Evolutionary conservation across 2,888 invertebrate species (phyloP), one percentile per base, ranked within the genome.

Genomic region (Clostera curtula): DNA sequence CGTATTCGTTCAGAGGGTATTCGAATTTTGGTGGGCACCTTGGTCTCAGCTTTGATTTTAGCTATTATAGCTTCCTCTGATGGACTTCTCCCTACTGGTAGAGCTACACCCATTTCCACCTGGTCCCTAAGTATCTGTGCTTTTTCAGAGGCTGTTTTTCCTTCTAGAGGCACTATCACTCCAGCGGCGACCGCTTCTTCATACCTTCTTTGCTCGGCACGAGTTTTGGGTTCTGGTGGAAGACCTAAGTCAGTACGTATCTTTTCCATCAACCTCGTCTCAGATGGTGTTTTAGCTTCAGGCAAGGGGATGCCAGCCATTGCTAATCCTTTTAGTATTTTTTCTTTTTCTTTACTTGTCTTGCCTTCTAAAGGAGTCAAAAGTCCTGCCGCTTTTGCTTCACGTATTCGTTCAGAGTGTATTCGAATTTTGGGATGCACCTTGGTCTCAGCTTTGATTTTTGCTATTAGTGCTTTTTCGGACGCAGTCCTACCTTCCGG

Each of bases 281-380:
- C 64, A 0, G 65, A 65, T 0, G 40, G 9, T 2, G 60, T 56
- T 44, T 55, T 54, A 0, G 30, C 59, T 23, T 56, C 53, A 2
- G 62, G 61, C 2, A 65, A 31, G 0, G 51, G 51, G 2, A 58
- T 11, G 0, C 59, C 59, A 9, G 43, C 36, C 24, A 29, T 43
- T 3, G 43, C 57, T 22, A 60, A 30, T 4, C 40, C 48, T 33
- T 17, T 40, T 7, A 23, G 4, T 10, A 50, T 44, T 19, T 39
- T 41, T 35, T 50, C 46, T 31, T 44, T 46, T 21, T 50, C 36
- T 21, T 31, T 31, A 3, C 40, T 31, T 4, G 43, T 29, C 27
- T 49, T 49, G 2, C 42, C 43, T 26, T 31, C 25, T 8, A 49
- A 11, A 8, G 44, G 46, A 3, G 44, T 46, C 4, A 45, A 19